Base-by-base conservation (phyloP, 2,797 vertebrate species). In the Capromys pilorides region DNA sequence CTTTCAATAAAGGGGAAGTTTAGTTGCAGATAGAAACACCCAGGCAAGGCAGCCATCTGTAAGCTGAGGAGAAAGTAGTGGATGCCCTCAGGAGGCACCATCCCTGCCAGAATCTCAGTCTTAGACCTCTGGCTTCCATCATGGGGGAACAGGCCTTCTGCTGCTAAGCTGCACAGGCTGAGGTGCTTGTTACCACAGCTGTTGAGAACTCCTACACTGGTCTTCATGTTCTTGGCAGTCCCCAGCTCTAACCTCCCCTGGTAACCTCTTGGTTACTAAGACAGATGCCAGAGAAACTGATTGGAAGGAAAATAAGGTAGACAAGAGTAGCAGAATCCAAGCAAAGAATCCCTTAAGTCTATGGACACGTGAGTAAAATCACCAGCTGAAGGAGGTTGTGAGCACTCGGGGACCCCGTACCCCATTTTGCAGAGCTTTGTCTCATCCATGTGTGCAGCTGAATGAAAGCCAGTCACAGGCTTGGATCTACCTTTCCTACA, bases 301-400 rank as follows among this genome's bases (percentile, higher is more conserved):
- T 73, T 7, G 22, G 41, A 79, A 89, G 75, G 79, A 51, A 16
- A 61, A n/a, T 33, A 62, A 85, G 6, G 14, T 5, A 83, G 69
- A 33, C 10, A 31, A 62, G 12, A 75, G 13, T 5, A 71, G 49
- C 81, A 75, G 77, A 64, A 51, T 13, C 86, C 62, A 39, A 66
- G 10, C 49, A 88, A 51, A 67, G 41, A 21, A 49, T 11, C 49
- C n/a, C 28, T 39, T 2, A 51, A 91, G 62, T 4, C 16, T 6
- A 36, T 33, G 51, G 67, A 88, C 0, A 0, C 0, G 0, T 66
- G 16, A 12, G 39, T 6, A 73, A 78, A 59, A 19, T 82, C 33
- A 21, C 33, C 1, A 21, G 67, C 19, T 41, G 51, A 13, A 14
- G 28, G 21, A 11, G 12, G 66, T 1, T 45, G 31, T 10, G 4